These are phyloP conservation scores for Crocodylus rhombifer DNA, from an alignment of 2,797 vertebrate genomes.

Conservation along the genomic window DNA sequence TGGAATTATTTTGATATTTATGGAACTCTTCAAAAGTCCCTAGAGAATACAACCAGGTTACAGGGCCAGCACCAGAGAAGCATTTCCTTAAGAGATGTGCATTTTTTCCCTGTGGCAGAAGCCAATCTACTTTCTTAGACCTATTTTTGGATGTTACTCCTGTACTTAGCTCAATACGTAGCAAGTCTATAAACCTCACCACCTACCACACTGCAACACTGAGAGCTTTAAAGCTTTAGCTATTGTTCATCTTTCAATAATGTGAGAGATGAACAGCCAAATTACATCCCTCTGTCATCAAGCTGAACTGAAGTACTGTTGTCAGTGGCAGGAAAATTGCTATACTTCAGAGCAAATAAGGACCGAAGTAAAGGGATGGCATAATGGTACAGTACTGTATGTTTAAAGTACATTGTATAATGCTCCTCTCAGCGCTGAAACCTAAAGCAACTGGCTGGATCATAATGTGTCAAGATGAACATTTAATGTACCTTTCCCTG, in stretches of 20 bases:
- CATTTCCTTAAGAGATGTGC: background rate
- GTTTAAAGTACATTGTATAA: slow-evolving; percentile 34
- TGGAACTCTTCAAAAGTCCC: slow-evolving; percentile 21
- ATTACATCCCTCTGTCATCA: slow-evolving; percentile 62
- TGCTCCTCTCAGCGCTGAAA: slow-evolving; percentile 21
- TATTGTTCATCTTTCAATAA: slow-evolving; percentile 56
- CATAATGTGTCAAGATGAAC: background rate
- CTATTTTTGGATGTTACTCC: slow-evolving; percentile 16
- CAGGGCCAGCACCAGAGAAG: background rate
- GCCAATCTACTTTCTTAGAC: slow-evolving; percentile 1
- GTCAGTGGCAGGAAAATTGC: slow-evolving; percentile 66
- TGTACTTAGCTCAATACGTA: background rate
- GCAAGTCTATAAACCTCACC: slow-evolving; percentile 27
- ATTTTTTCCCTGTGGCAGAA: background rate
- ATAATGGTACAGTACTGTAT: background rate
- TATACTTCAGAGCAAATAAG: slow-evolving; percentile 58
- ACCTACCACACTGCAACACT: slow-evolving; percentile 24
- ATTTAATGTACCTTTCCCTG: background rate
- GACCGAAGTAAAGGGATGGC: slow-evolving; percentile 42
- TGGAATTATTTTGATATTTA: slow-evolving; percentile 2
- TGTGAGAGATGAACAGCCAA: slow-evolving; percentile 42
- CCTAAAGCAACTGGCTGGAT: slow-evolving; percentile 5
- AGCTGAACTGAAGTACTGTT: slow-evolving; percentile 44
- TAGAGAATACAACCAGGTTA: background rate
- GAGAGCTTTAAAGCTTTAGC: slow-evolving; percentile 45